Base-by-base conservation (phyloP, 2,113 vertebrate species). In the Serinus canaria region DNA sequence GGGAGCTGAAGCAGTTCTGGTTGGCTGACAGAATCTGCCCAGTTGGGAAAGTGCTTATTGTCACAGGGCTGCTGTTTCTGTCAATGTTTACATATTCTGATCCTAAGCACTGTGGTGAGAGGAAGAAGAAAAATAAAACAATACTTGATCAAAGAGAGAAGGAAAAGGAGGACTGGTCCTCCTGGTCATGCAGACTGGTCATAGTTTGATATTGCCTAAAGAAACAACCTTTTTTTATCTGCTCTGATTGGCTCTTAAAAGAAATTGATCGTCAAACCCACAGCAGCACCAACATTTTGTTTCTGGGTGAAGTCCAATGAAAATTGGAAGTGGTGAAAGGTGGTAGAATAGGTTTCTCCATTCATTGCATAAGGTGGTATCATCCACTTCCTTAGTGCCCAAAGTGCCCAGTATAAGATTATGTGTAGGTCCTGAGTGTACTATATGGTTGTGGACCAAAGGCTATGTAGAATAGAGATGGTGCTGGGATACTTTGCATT, bases 61-160 rank as follows among this genome's bases (percentile, higher is more conserved):
- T 97, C 96, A 97, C 96, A 98, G 98, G 98, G 98, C 98, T 98
- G 98, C 98, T 98, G 97, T 98, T 98, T 97, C 97, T 98, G 98
- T 98, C 98, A 43, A 98, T 98, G 98, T 98, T 98, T 98, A 98
- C 98, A 98, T 98, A 98, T 97, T 98, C 96, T 98, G 97, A 98
- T 98, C 98, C 98, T 97, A 97, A 98, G 98, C 98, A 98, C 98
- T 98, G 98, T 98, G 98, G 98, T 98, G 97, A 98, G 97, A 97
- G 94, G 96, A 96, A 97, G 96, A 98, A 97, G 97, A 98, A 96
- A 97, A 97, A 85, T 83, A 97, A 97, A 97, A 96, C 88, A 87
- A 96, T 97, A 98, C 98, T 98, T 98, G 98, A 98, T 98, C 94
- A 97, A 98, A 97, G 94, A 97, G 98, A 98, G 97, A 97, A 98